Evolutionary conservation across 2,888 invertebrate genomes (phyloP), one percentile per base, ranked within the genome.

Genomic region (Tricholauxania praeusta): DNA sequence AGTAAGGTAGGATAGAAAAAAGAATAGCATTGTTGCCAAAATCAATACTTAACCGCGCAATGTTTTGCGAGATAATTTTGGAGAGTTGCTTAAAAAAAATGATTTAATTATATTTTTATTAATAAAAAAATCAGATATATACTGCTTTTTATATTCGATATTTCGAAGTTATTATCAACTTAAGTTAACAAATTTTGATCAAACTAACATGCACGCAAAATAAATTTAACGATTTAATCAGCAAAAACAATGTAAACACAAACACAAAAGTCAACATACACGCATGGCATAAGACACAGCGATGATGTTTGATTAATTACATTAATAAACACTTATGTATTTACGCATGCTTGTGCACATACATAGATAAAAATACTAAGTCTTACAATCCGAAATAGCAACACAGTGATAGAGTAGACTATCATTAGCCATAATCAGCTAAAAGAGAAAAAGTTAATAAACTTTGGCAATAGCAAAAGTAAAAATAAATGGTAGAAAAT

Each of bases 261-360:
- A 5, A 10, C 57, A 28, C 57, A 28, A 28, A 5, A 57, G 57
- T 19, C 28, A 57, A 57, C 57, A 15, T 8, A 19, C 39, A 39
- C 2, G 12, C 57, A 57, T 57, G 28, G 22, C 12, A 49, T 14
- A n/a, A 51, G 22, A 19, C 22, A 51, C 22, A 28, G 51, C 59
- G 32, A 51, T 64, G 22, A 51, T 64, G 64, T 51, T 64, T 64
- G 64, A 64, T 64, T 64, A 64, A 64, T 64, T 51, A 64, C 64
- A 64, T 64, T 64, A 64, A 64, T 64, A 64, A 64, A 64, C 64
- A 64, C 64, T 64, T 64, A 51, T 51, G 64, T 49, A 39, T 64
- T 57, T 10, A 57, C 12, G 22, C 22, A 15, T 22, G 22, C 22
- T 14, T 12, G 0, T 14, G 51, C n/a, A 63, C 63, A 39, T 51